These are phyloP conservation scores for Machaerirhynchus nigripectus DNA, from an alignment of 2,113 vertebrate species.

Conservation along the genomic window DNA sequence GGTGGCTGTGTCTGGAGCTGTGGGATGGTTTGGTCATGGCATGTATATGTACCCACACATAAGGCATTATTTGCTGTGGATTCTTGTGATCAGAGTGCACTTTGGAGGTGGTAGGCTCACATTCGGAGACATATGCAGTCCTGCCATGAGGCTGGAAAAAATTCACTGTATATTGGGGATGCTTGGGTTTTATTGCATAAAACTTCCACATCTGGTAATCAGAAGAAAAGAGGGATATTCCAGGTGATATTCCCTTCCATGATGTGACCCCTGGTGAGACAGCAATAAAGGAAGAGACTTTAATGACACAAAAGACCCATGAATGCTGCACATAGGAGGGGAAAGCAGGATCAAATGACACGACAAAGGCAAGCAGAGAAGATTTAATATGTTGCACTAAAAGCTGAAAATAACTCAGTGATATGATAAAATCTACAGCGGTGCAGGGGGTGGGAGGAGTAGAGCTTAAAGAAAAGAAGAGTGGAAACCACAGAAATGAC, in stretches of 20 bases:
- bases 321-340: neutral
- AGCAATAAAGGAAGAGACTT: neutral
- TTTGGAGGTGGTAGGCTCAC: neutral
- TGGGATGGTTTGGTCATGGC: neutral
- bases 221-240: neutral
- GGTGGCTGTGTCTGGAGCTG: neutral
- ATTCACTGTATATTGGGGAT: neutral
- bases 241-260: neutral
- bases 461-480: neutral
- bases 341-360: neutral
- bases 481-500: slow-evolving; percentile 11
- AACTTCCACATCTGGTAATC: neutral
- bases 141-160: neutral
- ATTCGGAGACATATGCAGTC: neutral
- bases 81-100: neutral
- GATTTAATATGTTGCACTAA: neutral
- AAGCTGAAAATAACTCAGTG: neutral
- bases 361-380: neutral
- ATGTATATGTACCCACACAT: rapidly evolving
- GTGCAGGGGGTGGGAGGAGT: neutral
- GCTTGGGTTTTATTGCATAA: neutral
- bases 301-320: neutral
- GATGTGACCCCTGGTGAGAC: neutral
- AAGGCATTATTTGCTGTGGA: neutral
- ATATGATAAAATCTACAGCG: neutral